Evolutionary conservation across 2,888 invertebrate genomes (phyloP), one percentile per base, ranked within the genome.

Genomic region (Agrotis ipsilon): DNA sequence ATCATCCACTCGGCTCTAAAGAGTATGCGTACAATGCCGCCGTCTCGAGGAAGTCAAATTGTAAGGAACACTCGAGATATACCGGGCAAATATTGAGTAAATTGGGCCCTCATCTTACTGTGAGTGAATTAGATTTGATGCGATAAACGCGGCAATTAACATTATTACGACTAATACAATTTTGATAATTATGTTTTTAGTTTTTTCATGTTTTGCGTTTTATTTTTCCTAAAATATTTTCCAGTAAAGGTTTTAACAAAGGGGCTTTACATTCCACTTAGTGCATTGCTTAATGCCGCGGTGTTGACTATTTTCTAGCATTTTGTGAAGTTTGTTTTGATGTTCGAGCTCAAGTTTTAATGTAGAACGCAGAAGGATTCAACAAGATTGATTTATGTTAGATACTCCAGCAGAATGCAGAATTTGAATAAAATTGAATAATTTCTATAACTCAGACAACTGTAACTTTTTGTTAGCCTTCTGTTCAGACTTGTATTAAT

Each of bases 1-100:
- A 90, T 91, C 89, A 91, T 89, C 90, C 90, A 90, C 88, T 91
- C 82, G 84, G 80, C 80, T 84, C 80, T 84, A 86, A 87, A 86
- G 86, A 88, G 89, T 89, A 87, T 87, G 85, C 87, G 85, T 83
- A 87, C 84, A 87, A 87, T 85, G 70, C 78, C 67, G 73, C 81
- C 78, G 80, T 68, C 80, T 78, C 49, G 78, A 67, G 75, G 76
- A 87, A 87, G 85, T 88, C 76, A 85, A 88, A 88, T 88, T 83
- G 84, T 82, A 79, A 82, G 83, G 83, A 86, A 86, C 84, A 84
- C 84, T 86, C 68, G 68, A 86, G 81, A 84, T 81, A 80, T 82
- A 72, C 74, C 82, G 77, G 83, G 75, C 83, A 81, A 78, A 77
- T 87, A 80, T 83, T 61, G 82, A 84, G 80, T 82, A 87, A 89